Evolutionary conservation across 1,140 invertebrate genomes (phyloP).

Genomic region (Pseudomyrmex concolor): DNA sequence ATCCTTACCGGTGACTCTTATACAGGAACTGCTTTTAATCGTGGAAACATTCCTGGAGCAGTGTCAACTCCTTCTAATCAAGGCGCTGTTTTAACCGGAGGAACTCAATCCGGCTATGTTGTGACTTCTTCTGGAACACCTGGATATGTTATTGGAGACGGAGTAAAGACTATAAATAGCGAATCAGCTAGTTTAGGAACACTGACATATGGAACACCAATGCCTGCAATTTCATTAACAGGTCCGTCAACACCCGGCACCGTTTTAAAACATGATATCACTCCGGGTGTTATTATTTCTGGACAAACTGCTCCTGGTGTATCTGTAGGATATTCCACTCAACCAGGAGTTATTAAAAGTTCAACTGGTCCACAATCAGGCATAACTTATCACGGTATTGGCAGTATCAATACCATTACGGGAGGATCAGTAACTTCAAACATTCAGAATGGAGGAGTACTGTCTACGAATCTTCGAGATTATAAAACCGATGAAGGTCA

Average conservation of each 20-base stretch:
- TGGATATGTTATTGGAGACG: conserved; percentile 71
- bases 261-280: conserved; percentile 56
- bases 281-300: conserved; percentile 45
- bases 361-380: conserved; percentile 36
- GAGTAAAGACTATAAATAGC: conserved; percentile 64
- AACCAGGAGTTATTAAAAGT: conserved; percentile 57
- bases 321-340: conserved; percentile 37
- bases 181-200: conserved; percentile 47
- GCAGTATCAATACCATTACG: conserved; percentile 8
- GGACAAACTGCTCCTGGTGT: conserved; percentile 66
- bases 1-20: conserved; percentile 53
- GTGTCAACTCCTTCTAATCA: conserved; percentile 53
- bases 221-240: conserved; percentile 39
- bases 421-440: conserved; percentile 1
- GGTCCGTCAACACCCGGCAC: conserved; percentile 45
- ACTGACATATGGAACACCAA: conserved; percentile 37
- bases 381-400: conserved; percentile 30
- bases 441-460: background rate
- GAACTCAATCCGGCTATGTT: conserved; percentile 63
- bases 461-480: conserved; percentile 13
- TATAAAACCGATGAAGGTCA: conserved; percentile 77
- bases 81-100: conserved; percentile 54
- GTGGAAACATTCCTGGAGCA: conserved; percentile 59
- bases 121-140: conserved; percentile 64
- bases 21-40: conserved; percentile 53